phyloP scores from a whole-genome alignment of 2,888 invertebrate genomes.

The Clistopyga incitator region DNA sequence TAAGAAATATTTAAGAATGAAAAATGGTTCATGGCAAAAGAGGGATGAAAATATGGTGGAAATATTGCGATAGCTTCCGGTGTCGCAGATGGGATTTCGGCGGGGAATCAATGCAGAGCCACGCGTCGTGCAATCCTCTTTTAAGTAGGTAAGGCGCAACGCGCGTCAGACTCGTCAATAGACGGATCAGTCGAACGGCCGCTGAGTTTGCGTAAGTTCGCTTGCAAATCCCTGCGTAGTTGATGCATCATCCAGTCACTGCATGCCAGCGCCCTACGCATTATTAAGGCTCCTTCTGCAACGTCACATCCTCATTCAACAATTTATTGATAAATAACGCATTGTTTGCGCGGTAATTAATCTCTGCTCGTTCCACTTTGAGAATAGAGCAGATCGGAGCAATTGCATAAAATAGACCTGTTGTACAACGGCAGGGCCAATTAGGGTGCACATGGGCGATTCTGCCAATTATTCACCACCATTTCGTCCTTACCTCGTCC shows the following conservation, averaged over 20 bases:
- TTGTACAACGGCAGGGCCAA: neutral
- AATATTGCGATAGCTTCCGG: neutral
- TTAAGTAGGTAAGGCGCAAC: conserved; percentile 54
- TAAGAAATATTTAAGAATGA: no score
- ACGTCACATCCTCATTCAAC: conserved; percentile 80
- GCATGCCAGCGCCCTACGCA: conserved; percentile 42
- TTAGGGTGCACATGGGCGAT: neutral
- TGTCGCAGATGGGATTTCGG: neutral
- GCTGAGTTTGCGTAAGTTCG: conserved; percentile 43
- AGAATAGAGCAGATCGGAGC: conserved; percentile 11
- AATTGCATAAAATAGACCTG: neutral
- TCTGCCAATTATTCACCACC: no score
- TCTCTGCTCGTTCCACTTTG: conserved; percentile 38
- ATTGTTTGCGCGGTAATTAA: conserved; percentile 76
- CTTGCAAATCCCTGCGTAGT: neutral
- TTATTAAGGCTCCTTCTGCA: conserved; percentile 2
- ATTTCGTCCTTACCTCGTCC: no score
- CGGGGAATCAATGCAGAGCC: neutral
- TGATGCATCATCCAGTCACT: neutral
- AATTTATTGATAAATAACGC: conserved; percentile 76
- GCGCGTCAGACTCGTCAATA: conserved; percentile 46
- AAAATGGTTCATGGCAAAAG: neutral
- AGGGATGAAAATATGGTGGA: neutral
- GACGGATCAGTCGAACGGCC: conserved; percentile 33
- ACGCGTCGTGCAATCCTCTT: conserved; percentile 7